Evolutionary conservation across 1,140 invertebrate species (phyloP).

Genomic region (Temnothorax longispinosus): DNA sequence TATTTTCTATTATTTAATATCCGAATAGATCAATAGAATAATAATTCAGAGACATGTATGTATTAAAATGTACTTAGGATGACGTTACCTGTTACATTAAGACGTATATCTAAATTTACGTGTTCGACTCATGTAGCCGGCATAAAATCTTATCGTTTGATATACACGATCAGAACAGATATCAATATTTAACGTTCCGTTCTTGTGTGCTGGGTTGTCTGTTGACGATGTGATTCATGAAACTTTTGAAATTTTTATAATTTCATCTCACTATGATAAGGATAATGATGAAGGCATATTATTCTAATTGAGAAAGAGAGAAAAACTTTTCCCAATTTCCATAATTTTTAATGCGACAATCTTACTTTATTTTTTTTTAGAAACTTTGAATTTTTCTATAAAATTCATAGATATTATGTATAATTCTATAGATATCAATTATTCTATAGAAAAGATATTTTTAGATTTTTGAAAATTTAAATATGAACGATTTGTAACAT

Average conservation of each 20-base stretch:
- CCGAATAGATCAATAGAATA: neutral
- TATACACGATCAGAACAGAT: constrained; percentile 22
- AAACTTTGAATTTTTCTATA: neutral
- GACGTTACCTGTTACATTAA: too few species aligned
- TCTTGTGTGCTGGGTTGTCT: neutral
- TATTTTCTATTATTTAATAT: neutral
- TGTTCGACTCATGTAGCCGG: neutral
- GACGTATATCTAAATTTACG: neutral
- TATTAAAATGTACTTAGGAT: neutral
- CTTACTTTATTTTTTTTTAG: neutral
- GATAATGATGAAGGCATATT: neutral
- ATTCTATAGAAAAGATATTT: neutral
- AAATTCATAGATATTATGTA: too few species aligned
- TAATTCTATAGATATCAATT: neutral
- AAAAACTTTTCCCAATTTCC: neutral
- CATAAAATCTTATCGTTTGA: constrained; percentile 33
- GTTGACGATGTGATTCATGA: constrained; percentile 6
- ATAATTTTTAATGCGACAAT: neutral
- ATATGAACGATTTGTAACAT: neutral
- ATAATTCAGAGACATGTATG: neutral
- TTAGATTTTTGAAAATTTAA: neutral
- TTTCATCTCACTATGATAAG: neutral
- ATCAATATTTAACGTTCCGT: constrained; percentile 28
- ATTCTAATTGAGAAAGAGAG: neutral
- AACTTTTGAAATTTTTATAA: neutral